phyloP scores from a whole-genome alignment of 2,797 vertebrate genomes.

The Tragopan temminckii region DNA sequence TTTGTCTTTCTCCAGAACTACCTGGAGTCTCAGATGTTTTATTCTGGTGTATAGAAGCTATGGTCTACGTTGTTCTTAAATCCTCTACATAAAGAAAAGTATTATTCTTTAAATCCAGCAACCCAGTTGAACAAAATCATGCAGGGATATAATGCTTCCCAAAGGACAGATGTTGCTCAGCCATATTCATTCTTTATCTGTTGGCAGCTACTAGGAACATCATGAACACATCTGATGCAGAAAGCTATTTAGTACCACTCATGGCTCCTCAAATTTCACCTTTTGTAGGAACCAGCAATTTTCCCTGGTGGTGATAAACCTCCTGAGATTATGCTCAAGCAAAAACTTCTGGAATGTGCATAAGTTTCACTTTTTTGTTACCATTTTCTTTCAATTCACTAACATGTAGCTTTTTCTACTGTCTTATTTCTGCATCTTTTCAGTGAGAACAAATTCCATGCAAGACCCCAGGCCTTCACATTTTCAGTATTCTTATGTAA shows the following conservation, averaged over 20 bases:
- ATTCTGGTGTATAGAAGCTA: background rate
- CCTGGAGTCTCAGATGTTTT: background rate
- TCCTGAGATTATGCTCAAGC: background rate
- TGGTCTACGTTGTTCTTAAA: background rate
- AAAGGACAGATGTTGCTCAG: fast-evolving
- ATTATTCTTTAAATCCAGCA: background rate
- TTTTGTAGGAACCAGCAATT: background rate
- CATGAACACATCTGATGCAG: background rate
- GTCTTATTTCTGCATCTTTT: background rate
- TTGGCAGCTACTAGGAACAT: background rate
- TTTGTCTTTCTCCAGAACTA: background rate
- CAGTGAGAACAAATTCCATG: background rate
- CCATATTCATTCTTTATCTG: background rate
- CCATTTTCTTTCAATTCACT: background rate
- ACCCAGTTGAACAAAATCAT: background rate
- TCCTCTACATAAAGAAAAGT: background rate
- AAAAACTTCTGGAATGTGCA: background rate
- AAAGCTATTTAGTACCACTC: background rate
- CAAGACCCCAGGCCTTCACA: background rate
- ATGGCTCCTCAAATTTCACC: background rate
- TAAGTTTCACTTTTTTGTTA: background rate
- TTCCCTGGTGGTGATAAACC: background rate
- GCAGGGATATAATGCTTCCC: background rate
- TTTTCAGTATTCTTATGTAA: background rate
- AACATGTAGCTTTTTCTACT: background rate